Percentiles rank a stretch among this genome's conserved stretches.
Evolutionary conservation across 2,888 invertebrate species (phyloP).

Genomic region (Schizaphis graminum): DNA sequence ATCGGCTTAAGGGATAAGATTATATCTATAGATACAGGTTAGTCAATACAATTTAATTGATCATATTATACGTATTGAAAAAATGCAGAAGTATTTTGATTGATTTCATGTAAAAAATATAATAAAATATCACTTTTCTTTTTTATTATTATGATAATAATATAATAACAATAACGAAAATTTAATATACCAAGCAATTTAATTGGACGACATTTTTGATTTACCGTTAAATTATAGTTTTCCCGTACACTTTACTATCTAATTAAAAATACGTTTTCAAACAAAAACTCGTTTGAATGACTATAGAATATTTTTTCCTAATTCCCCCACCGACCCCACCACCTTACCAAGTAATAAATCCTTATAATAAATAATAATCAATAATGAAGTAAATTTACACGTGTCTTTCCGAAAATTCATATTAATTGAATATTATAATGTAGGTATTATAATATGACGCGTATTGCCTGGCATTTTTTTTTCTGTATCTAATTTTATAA

Average conservation of each 20-base stretch:
- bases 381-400: neutral
- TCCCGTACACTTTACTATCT: neutral
- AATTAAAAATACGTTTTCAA: neutral
- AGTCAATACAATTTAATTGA: neutral
- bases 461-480: neutral
- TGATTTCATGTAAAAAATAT: neutral
- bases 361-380: neutral
- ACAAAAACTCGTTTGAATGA: neutral
- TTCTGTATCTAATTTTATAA: neutral
- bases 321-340: too few relatives aligned
- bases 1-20: neutral
- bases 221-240: neutral
- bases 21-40: neutral
- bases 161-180: neutral
- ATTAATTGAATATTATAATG: neutral
- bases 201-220: neutral
- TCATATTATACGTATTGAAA: too few relatives aligned
- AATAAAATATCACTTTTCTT: neutral
- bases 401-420: neutral
- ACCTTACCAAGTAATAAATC: neutral
- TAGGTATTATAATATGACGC: neutral
- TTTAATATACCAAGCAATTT: neutral
- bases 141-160: too few relatives aligned
- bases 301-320: neutral
- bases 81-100: neutral